Evolutionary conservation across 2,797 vertebrate genomes (phyloP).

Genomic region (Phataginus tetradactyla): DNA sequence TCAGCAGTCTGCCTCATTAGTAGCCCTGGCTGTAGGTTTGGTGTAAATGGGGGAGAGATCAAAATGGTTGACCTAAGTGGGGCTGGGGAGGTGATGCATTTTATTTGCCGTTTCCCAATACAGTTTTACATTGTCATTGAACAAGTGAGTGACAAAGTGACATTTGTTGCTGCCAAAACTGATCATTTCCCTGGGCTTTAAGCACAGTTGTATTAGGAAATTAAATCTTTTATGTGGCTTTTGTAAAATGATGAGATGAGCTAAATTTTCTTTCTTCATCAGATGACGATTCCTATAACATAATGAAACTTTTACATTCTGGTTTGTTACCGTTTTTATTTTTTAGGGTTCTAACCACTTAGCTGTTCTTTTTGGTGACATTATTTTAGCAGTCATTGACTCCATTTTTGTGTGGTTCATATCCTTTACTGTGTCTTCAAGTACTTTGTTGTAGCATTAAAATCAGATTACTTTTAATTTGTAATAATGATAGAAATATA

Average conservation of each 20-base stretch:
- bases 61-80: neutral
- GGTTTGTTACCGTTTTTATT: constrained; percentile 60
- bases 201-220: neutral
- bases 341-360: constrained; percentile 89
- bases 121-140: neutral
- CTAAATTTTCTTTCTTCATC: constrained; percentile 16
- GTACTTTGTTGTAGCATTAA: constrained; percentile 37
- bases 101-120: neutral
- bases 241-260: neutral
- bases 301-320: neutral
- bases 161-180: neutral
- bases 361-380: constrained; percentile 87
- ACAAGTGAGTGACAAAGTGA: neutral
- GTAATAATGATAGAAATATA: constrained; percentile 14
- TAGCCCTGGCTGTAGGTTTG: neutral
- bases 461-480: constrained; percentile 26
- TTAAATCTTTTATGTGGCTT: neutral
- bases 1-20: neutral
- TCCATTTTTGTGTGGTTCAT: constrained; percentile 92
- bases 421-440: constrained; percentile 88
- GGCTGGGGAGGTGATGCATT: neutral
- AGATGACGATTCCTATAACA: neutral
- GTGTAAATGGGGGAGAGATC: neutral
- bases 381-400: constrained; percentile 91
- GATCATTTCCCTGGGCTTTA: neutral